Evolutionary conservation across 2,888 invertebrate genomes (phyloP), one percentile per base, ranked within the genome.

Genomic region (Acrobasis suavella): DNA sequence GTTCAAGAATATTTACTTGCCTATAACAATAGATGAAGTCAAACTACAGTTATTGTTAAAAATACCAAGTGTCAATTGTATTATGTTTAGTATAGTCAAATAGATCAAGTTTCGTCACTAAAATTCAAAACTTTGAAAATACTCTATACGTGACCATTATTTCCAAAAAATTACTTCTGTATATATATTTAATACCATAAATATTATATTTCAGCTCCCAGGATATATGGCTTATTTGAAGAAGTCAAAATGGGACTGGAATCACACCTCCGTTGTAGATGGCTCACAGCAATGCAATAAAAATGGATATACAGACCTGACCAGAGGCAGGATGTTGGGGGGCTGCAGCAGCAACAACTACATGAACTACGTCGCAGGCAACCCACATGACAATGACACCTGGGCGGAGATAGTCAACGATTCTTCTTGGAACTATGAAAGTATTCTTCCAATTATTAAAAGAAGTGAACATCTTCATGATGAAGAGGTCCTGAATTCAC

Each of bases 281-380:
- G 37, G 54, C 37, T 37, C 12, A 12, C 42, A 62, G 42, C 14
- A 58, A n/a, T 52, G 58, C 46, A n/a, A 58, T 22, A 22, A n/a
- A 46, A 10, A 52, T 52, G n/a, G 46, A 56, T 49, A 32, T 1
- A 60, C 69, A 0, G 69, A 67, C 9, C 16, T 80, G 6, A 78
- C 82, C 0, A 62, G 67, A 1, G 87, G 81, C 0, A 80, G 77
- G 58, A 77, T 82, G 75, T 65, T 85, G 0, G 86, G 87, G 3
- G 87, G 87, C 1, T 65, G 74, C 49, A 81, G 80, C 17, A 68
- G 72, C 6, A 37, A 82, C 0, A 65, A 74, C 16, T 78, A 80
- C 16, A 50, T 74, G 65, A 64, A 75, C 8, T 72, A 78, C 49
- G 70, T 76, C 7, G 71, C 76, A 22, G 76, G 79, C 3, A 42